Evolutionary conservation across 2,113 vertebrate genomes (phyloP), one percentile per base, ranked within the genome.

Genomic region (Lanius ludovicianus): DNA sequence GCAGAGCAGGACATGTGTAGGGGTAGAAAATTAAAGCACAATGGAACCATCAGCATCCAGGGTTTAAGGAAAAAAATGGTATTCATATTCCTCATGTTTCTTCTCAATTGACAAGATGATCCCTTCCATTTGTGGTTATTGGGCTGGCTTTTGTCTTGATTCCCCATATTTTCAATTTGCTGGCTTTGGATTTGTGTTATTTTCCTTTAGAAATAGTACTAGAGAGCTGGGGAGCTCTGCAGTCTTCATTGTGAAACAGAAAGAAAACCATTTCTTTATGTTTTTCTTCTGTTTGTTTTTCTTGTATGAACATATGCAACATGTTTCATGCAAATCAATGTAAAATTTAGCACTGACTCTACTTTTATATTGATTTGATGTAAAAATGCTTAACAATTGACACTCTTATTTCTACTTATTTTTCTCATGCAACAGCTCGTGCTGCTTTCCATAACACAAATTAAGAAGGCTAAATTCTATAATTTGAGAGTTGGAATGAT

Each of bases 61-160:
- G 71, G 42, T 65, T 93, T 90, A 92, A 91, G 57, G 64, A 35
- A 62, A 83, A 90, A 93, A 95, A 41, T 93, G 73, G 74, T 91
- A 84, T 95, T 96, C 84, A 76, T 87, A 93, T 95, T 97, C n/a
- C 93, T 96, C 86, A 79, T 95, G 83, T 96, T 96, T 95, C 92
- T 62, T 92, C 57, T 93, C 88, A 76, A 75, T 76, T 96, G 95
- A 95, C 95, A 81, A 92, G 77, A 94, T 94, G 85, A 96, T 93
- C 92, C 95, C 83, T 94, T 91, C 73, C 90, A 87, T 91, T 92
- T 94, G 96, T 49, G 95, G 90, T 96, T 96, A 84, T 95, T 90
- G 80, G 64, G 39, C 64, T 71, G 89, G 53, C 80, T 94, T 94
- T 97, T 96, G 83, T 94, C 90, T 90, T 86, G 83, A 93, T 94